These are phyloP conservation scores for Drosophila dunni DNA, from an alignment of 1,140 invertebrate genomes.

Conservation along the genomic window DNA sequence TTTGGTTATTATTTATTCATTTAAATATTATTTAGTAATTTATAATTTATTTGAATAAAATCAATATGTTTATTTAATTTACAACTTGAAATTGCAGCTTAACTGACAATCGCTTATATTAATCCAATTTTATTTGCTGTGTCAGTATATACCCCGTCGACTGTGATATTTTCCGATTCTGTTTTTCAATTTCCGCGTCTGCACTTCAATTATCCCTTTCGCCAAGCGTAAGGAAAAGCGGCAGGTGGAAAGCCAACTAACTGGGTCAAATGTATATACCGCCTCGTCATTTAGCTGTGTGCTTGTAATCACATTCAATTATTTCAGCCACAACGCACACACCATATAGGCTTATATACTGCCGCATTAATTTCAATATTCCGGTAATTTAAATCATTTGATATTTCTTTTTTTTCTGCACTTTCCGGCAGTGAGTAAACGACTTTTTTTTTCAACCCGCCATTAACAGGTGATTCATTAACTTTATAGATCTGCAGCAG, in stretches of 20 bases:
- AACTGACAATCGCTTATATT: constrained; percentile 19
- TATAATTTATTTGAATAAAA: neutral
- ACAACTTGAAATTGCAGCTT: neutral
- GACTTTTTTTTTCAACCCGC: constrained; percentile 11
- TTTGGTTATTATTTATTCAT: constrained; percentile 25
- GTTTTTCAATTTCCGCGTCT: constrained; percentile 69
- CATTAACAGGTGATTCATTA: constrained; percentile 65
- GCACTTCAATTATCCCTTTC: constrained; percentile 70
- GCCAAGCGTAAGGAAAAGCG: neutral
- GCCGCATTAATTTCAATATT: constrained; percentile 67
- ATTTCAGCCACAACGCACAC: constrained; percentile 47
- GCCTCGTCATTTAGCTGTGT: constrained; percentile 50
- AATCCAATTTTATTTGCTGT: constrained; percentile 40
- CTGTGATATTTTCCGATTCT: constrained; percentile 52
- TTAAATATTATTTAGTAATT: neutral
- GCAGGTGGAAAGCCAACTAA: constrained; percentile 37
- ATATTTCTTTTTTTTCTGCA: constrained; percentile 31
- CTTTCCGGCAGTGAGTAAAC: constrained; percentile 1
- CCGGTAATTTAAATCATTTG: constrained; percentile 67
- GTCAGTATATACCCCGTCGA: constrained; percentile 24
- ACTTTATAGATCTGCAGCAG: constrained; percentile 72
- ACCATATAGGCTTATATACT: constrained; percentile 29
- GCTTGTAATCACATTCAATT: constrained; percentile 71
- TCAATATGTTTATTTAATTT: neutral
- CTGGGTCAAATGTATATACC: constrained; percentile 67